These are phyloP conservation scores for Sorex fumeus DNA, from an alignment of 2,113 vertebrate species.

Conservation along the genomic window DNA sequence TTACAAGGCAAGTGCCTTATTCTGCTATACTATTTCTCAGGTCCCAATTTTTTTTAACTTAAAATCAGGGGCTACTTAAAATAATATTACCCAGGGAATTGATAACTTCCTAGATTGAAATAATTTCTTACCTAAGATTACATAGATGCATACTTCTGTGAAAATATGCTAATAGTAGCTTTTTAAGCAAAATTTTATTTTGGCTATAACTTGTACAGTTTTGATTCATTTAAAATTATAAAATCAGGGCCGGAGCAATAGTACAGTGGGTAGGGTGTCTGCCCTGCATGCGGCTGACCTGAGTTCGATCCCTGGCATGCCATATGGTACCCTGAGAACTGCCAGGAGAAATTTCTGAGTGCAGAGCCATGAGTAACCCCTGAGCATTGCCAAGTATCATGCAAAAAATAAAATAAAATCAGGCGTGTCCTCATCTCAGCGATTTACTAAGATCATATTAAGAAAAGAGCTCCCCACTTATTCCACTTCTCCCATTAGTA, in stretches of 20 bases:
- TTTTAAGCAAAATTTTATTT: constrained; percentile 25
- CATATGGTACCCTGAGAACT: too few species aligned
- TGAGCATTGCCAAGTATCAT: too few species aligned
- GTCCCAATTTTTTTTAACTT: constrained; percentile 3
- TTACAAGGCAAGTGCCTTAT: too few species aligned
- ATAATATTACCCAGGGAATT: background rate
- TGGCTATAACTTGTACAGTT: background rate
- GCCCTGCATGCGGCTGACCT: too few species aligned
- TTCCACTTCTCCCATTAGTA: background rate
- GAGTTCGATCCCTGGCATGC: too few species aligned
- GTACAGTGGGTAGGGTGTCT: too few species aligned
- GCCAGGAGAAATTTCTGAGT: too few species aligned
- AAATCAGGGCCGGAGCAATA: background rate
- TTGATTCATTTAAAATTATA: constrained; percentile 17
- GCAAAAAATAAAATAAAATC: background rate
- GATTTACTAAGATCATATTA: background rate
- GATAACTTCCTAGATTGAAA: constrained; percentile 10
- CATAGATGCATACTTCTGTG: background rate
- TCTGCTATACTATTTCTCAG: too few species aligned
- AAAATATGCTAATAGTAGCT: background rate
- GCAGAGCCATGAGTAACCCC: too few species aligned
- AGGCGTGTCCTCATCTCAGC: background rate
- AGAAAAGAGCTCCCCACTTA: background rate
- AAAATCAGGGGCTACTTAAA: background rate
- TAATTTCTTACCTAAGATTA: background rate